These are phyloP conservation scores for Ligdia adustata DNA, from an alignment of 2,888 invertebrate species.

Conservation along the genomic window DNA sequence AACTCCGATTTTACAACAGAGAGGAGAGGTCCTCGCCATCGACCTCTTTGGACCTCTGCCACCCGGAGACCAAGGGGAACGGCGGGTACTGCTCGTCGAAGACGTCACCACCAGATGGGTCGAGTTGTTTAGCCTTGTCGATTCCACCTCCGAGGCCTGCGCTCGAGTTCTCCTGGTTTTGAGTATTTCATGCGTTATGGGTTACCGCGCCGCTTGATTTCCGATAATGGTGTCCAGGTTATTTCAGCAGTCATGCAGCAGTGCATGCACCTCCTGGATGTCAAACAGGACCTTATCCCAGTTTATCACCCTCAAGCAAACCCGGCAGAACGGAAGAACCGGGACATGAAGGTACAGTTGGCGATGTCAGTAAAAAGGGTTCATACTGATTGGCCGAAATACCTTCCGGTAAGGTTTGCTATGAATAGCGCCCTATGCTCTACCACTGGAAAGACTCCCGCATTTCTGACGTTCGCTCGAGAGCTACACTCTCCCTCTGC, in stretches of 20 bases:
- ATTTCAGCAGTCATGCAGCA: constrained; percentile 41
- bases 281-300: constrained; percentile 39
- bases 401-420: constrained; percentile 19
- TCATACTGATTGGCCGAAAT: constrained; percentile 17
- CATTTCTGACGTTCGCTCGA: constrained; percentile 48
- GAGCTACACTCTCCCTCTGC: constrained; percentile 14
- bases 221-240: constrained; percentile 39
- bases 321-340: constrained; percentile 29
- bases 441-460: constrained; percentile 45
- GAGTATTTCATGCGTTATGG: constrained; percentile 39
- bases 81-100: constrained; percentile 30
- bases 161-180: constrained; percentile 22
- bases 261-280: constrained; percentile 23
- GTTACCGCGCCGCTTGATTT: constrained; percentile 30
- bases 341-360: constrained; percentile 28
- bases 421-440: constrained; percentile 13
- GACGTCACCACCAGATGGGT: constrained; percentile 35
- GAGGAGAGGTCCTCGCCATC: constrained; percentile 8
- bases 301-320: constrained; percentile 46
- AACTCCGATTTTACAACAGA: constrained; percentile 9
- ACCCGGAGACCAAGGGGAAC: constrained; percentile 15
- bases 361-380: constrained; percentile 23
- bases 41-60: constrained; percentile 9
- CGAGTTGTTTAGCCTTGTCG: constrained; percentile 27
- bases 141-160: constrained; percentile 22